Conservation (phyloP, 2,797 vertebrate species). For the Echiichthys vipera region DNA sequence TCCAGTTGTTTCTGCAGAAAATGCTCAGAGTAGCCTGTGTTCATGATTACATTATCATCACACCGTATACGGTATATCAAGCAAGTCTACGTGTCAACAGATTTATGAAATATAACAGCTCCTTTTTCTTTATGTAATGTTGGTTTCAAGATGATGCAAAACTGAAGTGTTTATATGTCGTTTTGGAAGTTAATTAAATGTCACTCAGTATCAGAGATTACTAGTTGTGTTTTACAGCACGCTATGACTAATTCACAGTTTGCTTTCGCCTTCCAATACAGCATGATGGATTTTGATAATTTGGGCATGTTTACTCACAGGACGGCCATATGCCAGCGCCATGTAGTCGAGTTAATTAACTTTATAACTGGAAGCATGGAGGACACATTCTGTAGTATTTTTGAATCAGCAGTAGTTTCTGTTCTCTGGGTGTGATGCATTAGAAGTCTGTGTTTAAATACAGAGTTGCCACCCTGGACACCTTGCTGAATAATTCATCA, state of each 20-base stretch:
- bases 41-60: not conserved
- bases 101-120: not conserved
- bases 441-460: conserved; percentile 43
- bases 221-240: conserved; percentile 5
- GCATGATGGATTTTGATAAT: conserved; percentile 15
- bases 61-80: too few relatives aligned
- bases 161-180: not conserved
- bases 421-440: conserved; percentile 33
- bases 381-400: conserved; percentile 27
- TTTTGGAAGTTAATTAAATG: conserved; percentile 28
- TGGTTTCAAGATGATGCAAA: not conserved
- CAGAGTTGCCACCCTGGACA: conserved; percentile 36
- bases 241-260: conserved; percentile 24
- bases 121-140: not conserved
- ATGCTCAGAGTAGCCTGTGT: not conserved
- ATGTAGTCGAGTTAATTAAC: conserved; percentile 4
- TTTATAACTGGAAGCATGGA: not conserved
- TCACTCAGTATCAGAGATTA: conserved; percentile 19
- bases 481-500: conserved; percentile 61
- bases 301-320: conserved; percentile 24
- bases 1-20: not conserved
- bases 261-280: not conserved
- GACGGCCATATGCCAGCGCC: conserved; percentile 27
- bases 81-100: too few relatives aligned
- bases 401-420: conserved; percentile 29